Percentiles rank a stretch among this genome's conserved stretches.
Conservation (phyloP, 2,888 invertebrate genomes). For the Stenolophus ochropezus region DNA sequence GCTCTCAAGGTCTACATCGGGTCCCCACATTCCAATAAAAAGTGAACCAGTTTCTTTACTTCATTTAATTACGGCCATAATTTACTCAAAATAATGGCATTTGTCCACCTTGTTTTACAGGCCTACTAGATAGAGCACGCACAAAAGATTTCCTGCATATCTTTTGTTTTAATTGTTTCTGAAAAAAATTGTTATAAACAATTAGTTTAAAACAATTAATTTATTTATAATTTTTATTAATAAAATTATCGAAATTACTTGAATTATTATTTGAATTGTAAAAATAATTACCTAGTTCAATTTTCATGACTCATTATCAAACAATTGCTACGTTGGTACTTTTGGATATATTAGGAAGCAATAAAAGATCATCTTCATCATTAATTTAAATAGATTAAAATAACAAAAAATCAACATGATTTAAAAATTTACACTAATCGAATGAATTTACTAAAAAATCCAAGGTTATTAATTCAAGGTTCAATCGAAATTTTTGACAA, state of each 20-base stretch:
- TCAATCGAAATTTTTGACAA: slow-evolving; percentile 21
- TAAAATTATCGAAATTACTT: too few species aligned
- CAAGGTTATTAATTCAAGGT: slow-evolving; percentile 7
- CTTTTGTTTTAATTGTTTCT: slow-evolving; percentile 9
- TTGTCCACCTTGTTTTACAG: background rate
- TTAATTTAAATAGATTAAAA: background rate
- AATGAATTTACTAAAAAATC: slow-evolving; percentile 7
- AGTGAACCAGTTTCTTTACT: slow-evolving; percentile 28
- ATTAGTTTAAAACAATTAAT: too few species aligned
- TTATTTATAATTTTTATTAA: too few species aligned
- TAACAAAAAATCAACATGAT: slow-evolving; percentile 24
- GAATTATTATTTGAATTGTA: too few species aligned
- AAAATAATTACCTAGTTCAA: too few species aligned
- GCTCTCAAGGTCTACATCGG: slow-evolving; percentile 1
- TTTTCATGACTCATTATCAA: too few species aligned
- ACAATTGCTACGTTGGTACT: too few species aligned
- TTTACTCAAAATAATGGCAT: slow-evolving; percentile 9
- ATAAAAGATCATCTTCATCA: slow-evolving; percentile 18
- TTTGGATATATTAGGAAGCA: slow-evolving; percentile 13
- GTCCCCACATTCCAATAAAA: slow-evolving; percentile 28
- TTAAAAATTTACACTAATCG: background rate
- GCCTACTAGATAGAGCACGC: background rate
- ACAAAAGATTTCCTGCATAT: background rate
- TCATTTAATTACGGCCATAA: slow-evolving; percentile 6
- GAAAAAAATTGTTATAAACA: too few species aligned